Percentiles rank a stretch among this genome's conserved stretches.
Conservation (phyloP, 2,888 invertebrate species). For the Sinopyrophorus schimmeli region DNA sequence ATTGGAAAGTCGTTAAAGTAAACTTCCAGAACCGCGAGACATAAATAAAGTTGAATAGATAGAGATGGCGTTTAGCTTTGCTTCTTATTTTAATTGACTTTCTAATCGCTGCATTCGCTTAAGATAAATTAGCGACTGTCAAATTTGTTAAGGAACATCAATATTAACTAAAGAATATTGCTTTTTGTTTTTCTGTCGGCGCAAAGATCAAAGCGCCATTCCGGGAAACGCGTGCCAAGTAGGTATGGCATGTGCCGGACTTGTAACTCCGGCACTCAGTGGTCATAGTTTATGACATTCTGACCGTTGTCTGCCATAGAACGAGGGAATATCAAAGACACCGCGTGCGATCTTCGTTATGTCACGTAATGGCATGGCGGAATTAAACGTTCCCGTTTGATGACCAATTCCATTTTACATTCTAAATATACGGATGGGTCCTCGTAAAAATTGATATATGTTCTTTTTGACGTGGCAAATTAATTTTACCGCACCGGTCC, state of each 20-base stretch:
- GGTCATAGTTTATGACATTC: constrained; percentile 50
- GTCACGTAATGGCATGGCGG: constrained; percentile 16
- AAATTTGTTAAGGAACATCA: constrained; percentile 18
- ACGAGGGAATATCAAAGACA: constrained; percentile 24
- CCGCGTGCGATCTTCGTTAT: constrained; percentile 29
- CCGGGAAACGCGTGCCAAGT: constrained; percentile 50
- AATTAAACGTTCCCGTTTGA: constrained; percentile 16
- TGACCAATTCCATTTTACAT: constrained; percentile 16
- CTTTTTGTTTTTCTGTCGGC: constrained; percentile 34
- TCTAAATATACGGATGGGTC: constrained; percentile 7
- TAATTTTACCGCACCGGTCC: constrained; percentile 6
- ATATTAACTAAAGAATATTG: constrained; percentile 14
- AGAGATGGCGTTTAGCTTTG: no score
- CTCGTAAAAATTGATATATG: constrained; percentile 19
- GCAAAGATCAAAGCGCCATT: constrained; percentile 41
- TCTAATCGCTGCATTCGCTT: no score
- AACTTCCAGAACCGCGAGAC: no score
- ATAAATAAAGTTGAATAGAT: no score
- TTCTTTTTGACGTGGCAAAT: constrained; percentile 2
- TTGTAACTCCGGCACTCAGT: constrained; percentile 32
- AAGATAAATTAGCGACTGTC: constrained; percentile 15
- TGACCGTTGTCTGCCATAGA: constrained; percentile 41
- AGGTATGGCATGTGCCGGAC: constrained; percentile 43
- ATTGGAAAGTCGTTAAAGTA: no score
- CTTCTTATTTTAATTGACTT: no score